Evolutionary conservation across 2,888 invertebrate species (phyloP), one percentile per base, ranked within the genome.

Genomic region (Trichacis sp.): DNA sequence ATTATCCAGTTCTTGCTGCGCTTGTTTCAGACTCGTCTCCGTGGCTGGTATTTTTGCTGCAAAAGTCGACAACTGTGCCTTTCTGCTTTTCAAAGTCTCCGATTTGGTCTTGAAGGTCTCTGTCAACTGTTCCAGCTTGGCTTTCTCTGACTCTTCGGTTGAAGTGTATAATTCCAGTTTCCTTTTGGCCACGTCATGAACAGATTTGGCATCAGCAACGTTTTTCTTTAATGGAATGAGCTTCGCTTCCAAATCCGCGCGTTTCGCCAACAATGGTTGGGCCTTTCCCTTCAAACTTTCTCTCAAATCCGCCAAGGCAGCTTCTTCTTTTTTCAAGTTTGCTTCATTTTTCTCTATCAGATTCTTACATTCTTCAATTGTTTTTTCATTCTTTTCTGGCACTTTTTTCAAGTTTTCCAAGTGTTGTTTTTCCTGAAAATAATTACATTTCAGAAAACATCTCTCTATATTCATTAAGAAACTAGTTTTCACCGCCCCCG

Each of bases 131-230:
- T 86, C 86, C 0, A 83, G 59, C n/a, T 86, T 87, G 76, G 93
- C 93, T 9, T 87, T 88, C 64, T 88, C 85, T 0, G 80, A 82
- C 75, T 84, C 91, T 88, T 63, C 88, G 87, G 83, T 90, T 86
- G 77, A 92, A 82, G 67, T 79, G 30, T 92, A 93, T 48, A 96
- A 87, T 78, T 94, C 92, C 9, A 96, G 85, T 80, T 96, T 92
- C 0, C 93, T 92, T 78, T 95, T 91, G 0, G 93, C 91, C 38
- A 91, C 82, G 65, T 88, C 87, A 69, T 81, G 85, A 72, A 85
- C 85, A 68, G 88, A 87, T 85, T 92, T 93, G 0, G 92, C 88
- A 73, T 91, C 89, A 73, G 93, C 90, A 0, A 92, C 91, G 6
- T 88, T 86, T 70, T 89, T 89, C 73, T 92, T 91, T 4, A 94